Evolutionary conservation across 2,113 vertebrate species (phyloP).

Genomic region (Reinhardtius hippoglossoides): DNA sequence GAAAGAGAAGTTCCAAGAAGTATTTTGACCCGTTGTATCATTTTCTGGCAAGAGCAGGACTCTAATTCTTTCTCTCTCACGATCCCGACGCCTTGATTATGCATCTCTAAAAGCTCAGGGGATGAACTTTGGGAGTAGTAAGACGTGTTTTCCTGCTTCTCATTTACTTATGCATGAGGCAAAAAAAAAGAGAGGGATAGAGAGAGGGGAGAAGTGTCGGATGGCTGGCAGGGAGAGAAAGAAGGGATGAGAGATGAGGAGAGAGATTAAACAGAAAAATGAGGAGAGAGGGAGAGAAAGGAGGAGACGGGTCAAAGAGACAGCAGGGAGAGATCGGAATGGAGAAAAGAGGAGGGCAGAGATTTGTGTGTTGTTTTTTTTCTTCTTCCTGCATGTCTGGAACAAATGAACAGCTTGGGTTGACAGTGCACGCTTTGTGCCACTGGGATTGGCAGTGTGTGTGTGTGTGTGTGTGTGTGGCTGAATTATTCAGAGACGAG

Average conservation of each 20-base stretch:
- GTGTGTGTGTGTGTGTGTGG: conserved; percentile 18
- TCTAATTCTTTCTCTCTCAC: conserved; percentile 30
- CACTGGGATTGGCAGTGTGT: conserved; percentile 19
- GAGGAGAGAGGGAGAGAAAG: conserved; percentile 10
- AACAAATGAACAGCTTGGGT: conserved; percentile 64
- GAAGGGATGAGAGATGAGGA: conserved; percentile 16
- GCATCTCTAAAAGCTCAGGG: conserved; percentile 32
- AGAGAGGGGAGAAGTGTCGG: conserved; percentile 7
- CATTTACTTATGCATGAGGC: conserved; percentile 64
- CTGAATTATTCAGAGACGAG: conserved; percentile 70
- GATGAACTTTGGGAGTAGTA: conserved; percentile 43
- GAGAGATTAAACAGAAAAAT: conserved; percentile 37
- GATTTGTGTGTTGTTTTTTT: conserved; percentile 8
- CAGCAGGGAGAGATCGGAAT: conserved; percentile 32
- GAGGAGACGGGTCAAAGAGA: conserved; percentile 47
- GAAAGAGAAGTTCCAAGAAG: no score
- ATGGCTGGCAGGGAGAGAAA: background rate
- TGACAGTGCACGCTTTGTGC: conserved; percentile 41
- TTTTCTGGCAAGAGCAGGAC: background rate
- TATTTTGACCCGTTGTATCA: background rate
- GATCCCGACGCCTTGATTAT: conserved; percentile 47
- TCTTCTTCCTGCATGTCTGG: conserved; percentile 24
- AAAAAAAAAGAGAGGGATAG: background rate
- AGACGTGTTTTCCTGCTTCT: conserved; percentile 40
- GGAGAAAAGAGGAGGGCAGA: conserved; percentile 24